Evolutionary conservation across 2,113 vertebrate species (phyloP).

Genomic region (Dryoscopus gambensis): DNA sequence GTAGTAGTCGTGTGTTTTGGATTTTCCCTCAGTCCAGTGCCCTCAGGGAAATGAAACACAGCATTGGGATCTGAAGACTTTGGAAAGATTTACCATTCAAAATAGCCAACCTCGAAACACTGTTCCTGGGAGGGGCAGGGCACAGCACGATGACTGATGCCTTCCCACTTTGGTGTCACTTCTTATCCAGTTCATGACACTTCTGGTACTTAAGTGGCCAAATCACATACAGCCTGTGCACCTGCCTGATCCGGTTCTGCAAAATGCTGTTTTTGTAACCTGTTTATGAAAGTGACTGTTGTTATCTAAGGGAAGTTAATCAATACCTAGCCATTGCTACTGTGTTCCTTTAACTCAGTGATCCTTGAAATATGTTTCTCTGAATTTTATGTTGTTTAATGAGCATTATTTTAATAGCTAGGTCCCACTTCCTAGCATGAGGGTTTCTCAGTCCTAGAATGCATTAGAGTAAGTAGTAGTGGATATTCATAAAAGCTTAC

Average conservation of each 20-base stretch:
- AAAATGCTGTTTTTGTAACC: background rate
- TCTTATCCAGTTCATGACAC: background rate
- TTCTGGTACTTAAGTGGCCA: background rate
- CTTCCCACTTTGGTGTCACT: background rate
- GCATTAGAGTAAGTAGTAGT: background rate
- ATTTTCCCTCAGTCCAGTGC: background rate
- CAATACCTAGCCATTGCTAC: background rate
- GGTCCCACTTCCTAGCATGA: background rate
- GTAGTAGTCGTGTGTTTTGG: background rate
- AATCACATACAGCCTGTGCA: background rate
- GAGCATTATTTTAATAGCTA: background rate
- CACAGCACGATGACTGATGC: background rate
- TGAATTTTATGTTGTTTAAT: background rate
- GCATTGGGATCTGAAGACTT: background rate
- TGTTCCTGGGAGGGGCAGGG: background rate
- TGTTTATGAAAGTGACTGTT: background rate
- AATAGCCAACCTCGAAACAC: background rate
- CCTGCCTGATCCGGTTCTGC: background rate
- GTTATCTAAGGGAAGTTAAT: background rate
- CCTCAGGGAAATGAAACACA: background rate
- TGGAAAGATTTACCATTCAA: background rate
- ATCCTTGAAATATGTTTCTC: background rate
- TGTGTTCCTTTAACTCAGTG: background rate
- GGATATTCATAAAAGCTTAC: conserved; percentile 2
- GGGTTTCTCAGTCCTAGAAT: background rate